Percentiles rank a stretch among this genome's conserved stretches.
Evolutionary conservation across 2,113 vertebrate species (phyloP).

Genomic region (Calidris pygmaea): DNA sequence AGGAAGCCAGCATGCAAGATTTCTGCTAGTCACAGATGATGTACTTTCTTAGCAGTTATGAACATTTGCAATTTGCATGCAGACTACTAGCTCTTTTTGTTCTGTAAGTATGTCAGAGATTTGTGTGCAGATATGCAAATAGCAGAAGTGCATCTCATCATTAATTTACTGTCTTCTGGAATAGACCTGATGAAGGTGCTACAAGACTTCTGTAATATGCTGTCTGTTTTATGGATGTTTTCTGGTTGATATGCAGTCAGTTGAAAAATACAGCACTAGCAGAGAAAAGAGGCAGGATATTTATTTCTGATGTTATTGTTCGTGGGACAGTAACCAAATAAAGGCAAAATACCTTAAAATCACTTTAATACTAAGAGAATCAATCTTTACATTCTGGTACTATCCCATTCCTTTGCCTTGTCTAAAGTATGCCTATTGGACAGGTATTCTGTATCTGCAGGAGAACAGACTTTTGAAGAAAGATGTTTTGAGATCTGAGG

Average conservation of each 20-base stretch:
- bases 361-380: background rate
- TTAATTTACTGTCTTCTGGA: constrained; percentile 12
- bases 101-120: background rate
- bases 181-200: constrained; percentile 9
- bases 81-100: background rate
- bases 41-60: background rate
- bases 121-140: background rate
- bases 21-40: background rate
- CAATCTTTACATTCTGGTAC: background rate
- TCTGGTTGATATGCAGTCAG: background rate
- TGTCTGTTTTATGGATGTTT: background rate
- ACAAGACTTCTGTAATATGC: background rate
- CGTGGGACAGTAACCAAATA: background rate
- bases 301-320: background rate
- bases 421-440: background rate
- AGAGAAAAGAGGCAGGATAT: background rate
- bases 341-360: background rate
- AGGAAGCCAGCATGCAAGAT: background rate
- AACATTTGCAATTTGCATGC: background rate
- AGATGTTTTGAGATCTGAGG: background rate
- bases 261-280: background rate
- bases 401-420: background rate
- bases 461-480: background rate
- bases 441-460: background rate
- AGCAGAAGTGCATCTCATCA: background rate